phyloP scores from a whole-genome alignment of 2,888 invertebrate genomes.

The Herminia tarsipennalis region DNA sequence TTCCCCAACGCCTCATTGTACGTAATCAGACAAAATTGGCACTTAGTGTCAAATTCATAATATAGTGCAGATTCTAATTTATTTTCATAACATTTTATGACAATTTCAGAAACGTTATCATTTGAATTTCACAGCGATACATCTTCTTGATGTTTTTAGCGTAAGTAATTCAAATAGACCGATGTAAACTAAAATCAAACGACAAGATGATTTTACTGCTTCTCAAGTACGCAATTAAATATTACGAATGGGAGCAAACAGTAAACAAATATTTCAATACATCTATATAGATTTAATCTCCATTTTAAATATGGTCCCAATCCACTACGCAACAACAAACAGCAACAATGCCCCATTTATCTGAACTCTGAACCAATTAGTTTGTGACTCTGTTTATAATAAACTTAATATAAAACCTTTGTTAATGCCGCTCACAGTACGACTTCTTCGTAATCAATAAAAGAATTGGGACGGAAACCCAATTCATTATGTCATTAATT shows the following conservation, averaged over 20 bases:
- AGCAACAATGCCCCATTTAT: constrained; percentile 18
- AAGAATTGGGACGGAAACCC: constrained; percentile 33
- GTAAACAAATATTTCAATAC: constrained; percentile 3
- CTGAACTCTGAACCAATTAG: constrained; percentile 26
- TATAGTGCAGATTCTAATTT: too few relatives aligned
- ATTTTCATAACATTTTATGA: too few relatives aligned
- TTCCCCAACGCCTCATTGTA: too few relatives aligned
- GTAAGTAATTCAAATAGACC: too few relatives aligned
- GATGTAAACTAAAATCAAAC: too few relatives aligned
- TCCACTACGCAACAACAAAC: constrained; percentile 9
- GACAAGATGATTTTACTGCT: too few relatives aligned
- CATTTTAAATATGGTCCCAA: constrained; percentile 7
- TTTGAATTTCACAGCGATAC: too few relatives aligned
- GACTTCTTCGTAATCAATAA: constrained; percentile 22
- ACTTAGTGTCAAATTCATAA: too few relatives aligned
- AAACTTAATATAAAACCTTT: constrained; percentile 21
- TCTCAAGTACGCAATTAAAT: too few relatives aligned
- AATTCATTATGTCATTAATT: constrained; percentile 27
- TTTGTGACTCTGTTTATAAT: constrained; percentile 7
- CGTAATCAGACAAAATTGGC: too few relatives aligned
- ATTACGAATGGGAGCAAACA: not conserved
- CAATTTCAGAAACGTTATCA: too few relatives aligned
- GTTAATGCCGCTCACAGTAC: constrained; percentile 13
- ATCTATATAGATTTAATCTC: constrained; percentile 8
- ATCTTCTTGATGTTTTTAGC: too few relatives aligned